Evolutionary conservation across 2,797 vertebrate species (phyloP), one percentile per base, ranked within the genome.

Genomic region (Otolemur crassicaudatus): DNA sequence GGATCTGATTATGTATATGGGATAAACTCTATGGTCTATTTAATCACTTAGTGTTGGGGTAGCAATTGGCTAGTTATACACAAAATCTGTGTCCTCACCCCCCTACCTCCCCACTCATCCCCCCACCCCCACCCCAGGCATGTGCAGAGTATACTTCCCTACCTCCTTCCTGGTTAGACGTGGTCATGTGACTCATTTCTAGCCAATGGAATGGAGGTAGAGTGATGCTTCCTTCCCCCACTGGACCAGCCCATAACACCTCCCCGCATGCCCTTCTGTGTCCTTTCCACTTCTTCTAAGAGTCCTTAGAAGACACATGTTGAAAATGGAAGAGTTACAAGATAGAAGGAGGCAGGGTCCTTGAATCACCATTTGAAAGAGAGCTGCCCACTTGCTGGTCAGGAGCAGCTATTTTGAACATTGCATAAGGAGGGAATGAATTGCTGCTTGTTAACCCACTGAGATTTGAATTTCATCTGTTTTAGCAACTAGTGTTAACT

Each of bases 1-100:
- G 79, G 84, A 81, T 81, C 80, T 81, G 70, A 93, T 76, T 37
- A 43, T 86, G 85, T 75, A 58, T 89, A 77, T 49, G 40, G 65
- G 31, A 83, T 85, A 75, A 95, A 58, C 2, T 9, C 46, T 40
- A 40, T 22, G 23, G 23, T 87, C 31, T 49, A 27, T 43, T 88
- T 90, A 87, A 94, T 49, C 61, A 87, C 65, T 49, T 40, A 91
- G 29, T 70, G 61, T 90, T 53, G 72, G 60, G 14, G 65, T 25
- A 85, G 85, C 72, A 22, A 70, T 43, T 56, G 7, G 67, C 37
- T 85, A 77, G 34, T 25, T 73, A 27, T 25, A 43, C 40, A 84
- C 56, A 87, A 89, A 93, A 43, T 14, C 49, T n/a, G 23, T 40
- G n/a, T 87, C 14, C 60, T 72, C 5, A 0, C 25, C 61, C 9